A percentile compares a stretch with the other conserved stretches of the same genome.
Conservation (phyloP, 2,113 vertebrate species). For the Coregonus clupeaformis region DNA sequence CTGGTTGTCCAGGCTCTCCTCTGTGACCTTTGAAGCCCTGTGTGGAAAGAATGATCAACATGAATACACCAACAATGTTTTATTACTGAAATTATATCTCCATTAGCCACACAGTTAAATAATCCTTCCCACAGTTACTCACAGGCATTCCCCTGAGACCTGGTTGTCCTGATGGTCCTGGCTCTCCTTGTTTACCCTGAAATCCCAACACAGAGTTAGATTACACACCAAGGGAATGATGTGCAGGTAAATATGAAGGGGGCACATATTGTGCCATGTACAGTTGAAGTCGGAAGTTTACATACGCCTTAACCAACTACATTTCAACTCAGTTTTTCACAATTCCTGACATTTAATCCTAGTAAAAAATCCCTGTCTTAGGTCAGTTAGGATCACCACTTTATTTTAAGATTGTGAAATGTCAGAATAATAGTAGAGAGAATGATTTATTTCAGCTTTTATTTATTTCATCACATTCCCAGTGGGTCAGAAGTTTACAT, state of each 20-base stretch:
- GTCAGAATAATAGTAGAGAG: no score
- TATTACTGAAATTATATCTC: not conserved
- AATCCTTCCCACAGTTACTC: conserved; percentile 54
- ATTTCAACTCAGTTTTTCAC: no score
- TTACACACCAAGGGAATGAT: not conserved
- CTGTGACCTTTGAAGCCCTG: conserved; percentile 96
- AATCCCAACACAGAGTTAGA: not conserved
- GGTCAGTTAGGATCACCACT: no score
- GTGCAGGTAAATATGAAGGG: not conserved
- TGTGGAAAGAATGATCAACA: conserved; percentile 4
- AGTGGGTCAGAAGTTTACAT: no score
- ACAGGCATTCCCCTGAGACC: conserved; percentile 88
- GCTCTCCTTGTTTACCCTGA: conserved; percentile 90
- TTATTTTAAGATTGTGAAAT: no score
- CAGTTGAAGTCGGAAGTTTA: no score
- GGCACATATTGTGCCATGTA: not conserved
- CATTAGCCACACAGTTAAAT: not conserved
- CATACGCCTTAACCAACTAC: no score
- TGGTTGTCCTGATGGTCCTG: conserved; percentile 81
- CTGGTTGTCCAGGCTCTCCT: conserved; percentile 84
- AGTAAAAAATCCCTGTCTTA: no score
- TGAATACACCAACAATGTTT: not conserved
- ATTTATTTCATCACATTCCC: no score
- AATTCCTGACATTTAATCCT: no score
- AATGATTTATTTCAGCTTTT: no score